A percentile compares a stretch with the other conserved stretches of the same genome.
Evolutionary conservation across 37 sponge, comb jelly and placozoan genomes (phyloP).

Genomic region (Lycopodina hypogea): DNA sequence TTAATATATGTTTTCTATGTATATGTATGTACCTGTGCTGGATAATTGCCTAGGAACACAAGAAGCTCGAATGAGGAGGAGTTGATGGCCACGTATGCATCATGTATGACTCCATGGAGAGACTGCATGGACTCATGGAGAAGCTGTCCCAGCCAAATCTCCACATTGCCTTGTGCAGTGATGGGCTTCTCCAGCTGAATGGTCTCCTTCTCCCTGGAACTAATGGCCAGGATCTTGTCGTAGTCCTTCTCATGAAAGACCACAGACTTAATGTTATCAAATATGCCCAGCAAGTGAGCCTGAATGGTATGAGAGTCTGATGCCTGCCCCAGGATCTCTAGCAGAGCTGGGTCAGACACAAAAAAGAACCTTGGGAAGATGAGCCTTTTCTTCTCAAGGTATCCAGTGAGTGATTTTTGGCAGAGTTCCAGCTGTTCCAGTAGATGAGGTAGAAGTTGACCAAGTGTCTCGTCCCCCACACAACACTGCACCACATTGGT

Average conservation of each 20-base stretch:
- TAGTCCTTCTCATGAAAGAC: constrained; percentile 91
- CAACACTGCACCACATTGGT: constrained; percentile 93
- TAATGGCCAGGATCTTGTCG: constrained; percentile 80
- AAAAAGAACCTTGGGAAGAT: constrained; percentile 98
- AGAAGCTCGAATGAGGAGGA: constrained; percentile 66
- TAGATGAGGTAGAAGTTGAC: constrained; percentile 93
- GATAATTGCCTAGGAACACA: constrained; percentile 71
- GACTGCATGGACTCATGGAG: constrained; percentile 71
- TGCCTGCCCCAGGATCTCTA: constrained; percentile 98
- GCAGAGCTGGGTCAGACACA: constrained; percentile 95
- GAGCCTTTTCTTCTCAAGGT: constrained; percentile 93
- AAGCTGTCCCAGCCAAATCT: constrained; percentile 89
- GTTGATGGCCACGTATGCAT: constrained; percentile 69
- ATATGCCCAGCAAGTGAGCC: constrained; percentile 86
- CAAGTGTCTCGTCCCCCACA: constrained; percentile 96
- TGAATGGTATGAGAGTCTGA: constrained; percentile 98
- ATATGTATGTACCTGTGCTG: constrained; percentile 74
- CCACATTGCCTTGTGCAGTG: constrained; percentile 94
- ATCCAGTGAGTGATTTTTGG: constrained; percentile 96
- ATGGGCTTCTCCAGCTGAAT: constrained; percentile 82
- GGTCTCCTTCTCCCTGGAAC: constrained; percentile 78
- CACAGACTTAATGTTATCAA: constrained; percentile 92
- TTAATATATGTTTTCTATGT: no score
- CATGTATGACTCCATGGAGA: constrained; percentile 80
- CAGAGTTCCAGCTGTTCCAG: constrained; percentile 97